Evolutionary conservation across 2,113 vertebrate species (phyloP), one percentile per base, ranked within the genome.

Genomic region (Archocentrus centrarchus): DNA sequence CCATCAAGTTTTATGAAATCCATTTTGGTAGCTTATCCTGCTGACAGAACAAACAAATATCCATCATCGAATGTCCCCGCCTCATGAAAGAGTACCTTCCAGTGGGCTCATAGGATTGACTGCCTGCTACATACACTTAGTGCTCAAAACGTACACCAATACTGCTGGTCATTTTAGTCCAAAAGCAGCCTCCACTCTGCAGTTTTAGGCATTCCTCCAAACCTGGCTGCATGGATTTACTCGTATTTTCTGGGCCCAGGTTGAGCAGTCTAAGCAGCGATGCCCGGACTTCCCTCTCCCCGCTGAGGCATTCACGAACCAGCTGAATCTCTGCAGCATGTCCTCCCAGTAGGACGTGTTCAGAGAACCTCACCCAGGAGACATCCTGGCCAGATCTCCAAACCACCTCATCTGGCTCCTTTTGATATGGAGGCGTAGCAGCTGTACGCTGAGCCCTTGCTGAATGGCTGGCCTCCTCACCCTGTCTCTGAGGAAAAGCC

Each of bases 151-250:
- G 27, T 68, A 68, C 11, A 13, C 11, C 41, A 44, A 44, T 13
- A 44, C 11, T 11, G 41, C 11, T 13, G 11, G 11, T 11, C 41
- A 44, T 4, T 1, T 47, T 47, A 47, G 8, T 15, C 2, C 1
- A 68, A 68, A 68, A 68, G n/a, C 39, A 66, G 14, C 7, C 15
- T 66, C 4, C 62, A 66, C 0, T 8, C 63, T 66, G n/a, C 24
- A 1, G 8, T 47, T 66, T 66, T 11, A 47, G 22, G n/a, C 13
- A 47, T 66, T 17, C 39, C n/a, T 66, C 0, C 41, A 4, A 62
- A 62, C 32, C 30, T 1, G 0, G 2, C 39, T 4, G 2, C 41
- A 7, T 47, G 15, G 47, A 68, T 47, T 44, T 44, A 44, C 11
- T 2, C 24, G 2, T 24, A 24, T 44, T 47, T 47, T 68, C 14